Percentiles rank a stretch among this genome's conserved stretches.
These are phyloP conservation scores for Rhopalosiphum nymphaeae DNA, from an alignment of 2,888 invertebrate genomes.

Conservation along the genomic window DNA sequence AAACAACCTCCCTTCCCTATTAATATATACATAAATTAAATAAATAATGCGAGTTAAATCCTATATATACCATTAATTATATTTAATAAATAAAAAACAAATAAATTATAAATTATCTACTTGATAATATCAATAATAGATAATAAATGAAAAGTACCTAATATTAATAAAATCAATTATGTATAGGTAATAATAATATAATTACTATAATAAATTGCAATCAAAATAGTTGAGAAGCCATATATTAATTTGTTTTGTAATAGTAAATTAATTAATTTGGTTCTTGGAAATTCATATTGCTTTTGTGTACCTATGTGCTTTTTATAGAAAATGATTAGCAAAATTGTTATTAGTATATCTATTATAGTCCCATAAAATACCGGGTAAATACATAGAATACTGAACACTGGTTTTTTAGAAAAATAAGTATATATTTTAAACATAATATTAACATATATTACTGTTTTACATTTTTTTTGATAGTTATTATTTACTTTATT, in stretches of 20 bases:
- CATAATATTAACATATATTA: background rate
- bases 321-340: background rate
- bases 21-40: background rate
- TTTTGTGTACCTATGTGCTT: background rate
- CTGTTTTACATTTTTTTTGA: background rate
- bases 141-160: background rate
- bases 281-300: background rate
- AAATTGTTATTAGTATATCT: background rate
- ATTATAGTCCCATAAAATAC: background rate
- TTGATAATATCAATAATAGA: background rate
- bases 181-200: background rate
- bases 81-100: background rate
- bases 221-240: background rate
- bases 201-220: too few species aligned
- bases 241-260: background rate
- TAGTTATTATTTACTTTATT: background rate
- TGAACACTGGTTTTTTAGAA: background rate
- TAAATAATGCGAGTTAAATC: background rate
- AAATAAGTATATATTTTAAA: background rate
- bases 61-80: background rate
- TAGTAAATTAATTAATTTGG: background rate
- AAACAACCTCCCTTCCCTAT: background rate
- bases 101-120: background rate
- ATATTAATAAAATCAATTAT: background rate
- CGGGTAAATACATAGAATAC: background rate